Conservation (phyloP, 1,140 invertebrate genomes). For the Capitella teleta region DNA sequence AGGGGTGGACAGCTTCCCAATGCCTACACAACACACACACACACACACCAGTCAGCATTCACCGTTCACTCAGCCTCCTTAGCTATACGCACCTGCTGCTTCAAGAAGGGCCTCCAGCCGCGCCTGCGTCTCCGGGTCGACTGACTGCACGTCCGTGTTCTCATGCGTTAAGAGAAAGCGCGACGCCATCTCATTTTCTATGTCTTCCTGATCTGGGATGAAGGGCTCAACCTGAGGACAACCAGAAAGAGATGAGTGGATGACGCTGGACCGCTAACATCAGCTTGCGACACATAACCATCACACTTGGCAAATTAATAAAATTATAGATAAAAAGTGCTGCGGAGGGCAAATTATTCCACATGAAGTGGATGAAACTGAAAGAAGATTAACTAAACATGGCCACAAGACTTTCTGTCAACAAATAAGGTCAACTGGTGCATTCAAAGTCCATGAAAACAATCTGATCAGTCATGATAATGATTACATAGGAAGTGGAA, state of each 20-base stretch:
- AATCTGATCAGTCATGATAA: too few relatives aligned
- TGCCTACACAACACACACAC: conserved; percentile 47
- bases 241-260: conserved; percentile 4
- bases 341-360: neutral
- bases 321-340: neutral
- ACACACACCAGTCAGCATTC: neutral
- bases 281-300: too few relatives aligned
- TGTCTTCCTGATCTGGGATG: conserved; percentile 41
- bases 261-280: neutral
- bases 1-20: conserved; percentile 58
- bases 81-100: conserved; percentile 60
- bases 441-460: too few relatives aligned
- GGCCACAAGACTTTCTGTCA: neutral
- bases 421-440: neutral
- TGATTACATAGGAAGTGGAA: too few relatives aligned
- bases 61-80: neutral
- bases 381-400: neutral
- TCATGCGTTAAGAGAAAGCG: conserved; percentile 64
- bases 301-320: neutral
- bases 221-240: conserved; percentile 48
- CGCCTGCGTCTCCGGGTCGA: conserved; percentile 80
- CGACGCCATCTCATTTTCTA: conserved; percentile 57
- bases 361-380: neutral
- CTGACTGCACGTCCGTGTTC: conserved; percentile 48
- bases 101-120: conserved; percentile 74